A percentile compares a stretch with the other conserved stretches of the same genome.
These are phyloP conservation scores for Drosophila arawakana DNA, from an alignment of 1,140 invertebrate genomes.

Conservation along the genomic window DNA sequence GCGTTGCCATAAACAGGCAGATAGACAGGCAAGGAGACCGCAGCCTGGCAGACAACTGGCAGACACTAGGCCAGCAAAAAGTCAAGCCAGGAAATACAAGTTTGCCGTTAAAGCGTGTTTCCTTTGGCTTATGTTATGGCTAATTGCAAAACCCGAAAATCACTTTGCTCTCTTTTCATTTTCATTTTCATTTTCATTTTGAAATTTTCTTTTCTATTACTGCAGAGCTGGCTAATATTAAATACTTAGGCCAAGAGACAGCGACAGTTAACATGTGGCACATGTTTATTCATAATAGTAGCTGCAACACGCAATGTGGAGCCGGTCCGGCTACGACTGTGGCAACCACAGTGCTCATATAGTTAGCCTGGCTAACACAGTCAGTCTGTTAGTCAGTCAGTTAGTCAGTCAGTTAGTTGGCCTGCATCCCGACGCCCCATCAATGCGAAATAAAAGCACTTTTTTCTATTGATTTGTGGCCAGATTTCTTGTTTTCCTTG, in stretches of 20 bases:
- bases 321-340: constrained; percentile 17
- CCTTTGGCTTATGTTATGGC: constrained; percentile 32
- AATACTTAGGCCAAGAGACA: constrained; percentile 31
- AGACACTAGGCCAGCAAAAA: constrained; percentile 36
- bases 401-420: constrained; percentile 26
- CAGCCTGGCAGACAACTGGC: constrained; percentile 32
- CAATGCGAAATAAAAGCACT: constrained; percentile 43
- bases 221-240: constrained; percentile 60
- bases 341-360: constrained; percentile 34
- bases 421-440: constrained; percentile 29
- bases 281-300: constrained; percentile 78
- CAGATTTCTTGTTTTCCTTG: constrained; percentile 81
- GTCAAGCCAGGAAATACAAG: constrained; percentile 43
- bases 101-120: constrained; percentile 37
- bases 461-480: constrained; percentile 75
- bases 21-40: neutral
- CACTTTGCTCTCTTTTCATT: constrained; percentile 49
- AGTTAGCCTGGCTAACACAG: constrained; percentile 25
- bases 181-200: constrained; percentile 53
- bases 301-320: constrained; percentile 43
- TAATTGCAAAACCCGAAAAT: constrained; percentile 46
- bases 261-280: constrained; percentile 58
- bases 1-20: neutral
- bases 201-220: constrained; percentile 23
- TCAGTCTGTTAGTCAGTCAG: constrained; percentile 28